These are phyloP conservation scores for Takifugu bimaculatus DNA, from an alignment of 2,113 vertebrate genomes.

Conservation along the genomic window DNA sequence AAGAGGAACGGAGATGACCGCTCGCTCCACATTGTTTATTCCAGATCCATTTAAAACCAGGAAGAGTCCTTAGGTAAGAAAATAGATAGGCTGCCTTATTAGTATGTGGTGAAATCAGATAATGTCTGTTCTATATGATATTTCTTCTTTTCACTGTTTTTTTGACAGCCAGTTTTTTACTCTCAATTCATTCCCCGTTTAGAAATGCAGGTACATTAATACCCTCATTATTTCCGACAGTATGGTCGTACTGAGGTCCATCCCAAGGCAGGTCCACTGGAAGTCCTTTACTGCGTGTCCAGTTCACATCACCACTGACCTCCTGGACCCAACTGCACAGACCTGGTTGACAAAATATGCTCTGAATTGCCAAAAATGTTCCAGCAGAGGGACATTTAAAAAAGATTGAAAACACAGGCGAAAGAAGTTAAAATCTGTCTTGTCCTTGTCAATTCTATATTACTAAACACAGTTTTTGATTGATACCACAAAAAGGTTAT, in stretches of 20 bases:
- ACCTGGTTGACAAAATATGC: slow-evolving; percentile 42
- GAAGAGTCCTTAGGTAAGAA: slow-evolving; percentile 62
- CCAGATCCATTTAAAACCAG: slow-evolving; percentile 67
- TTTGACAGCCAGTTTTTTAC: too few species aligned
- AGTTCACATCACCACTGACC: slow-evolving; percentile 48
- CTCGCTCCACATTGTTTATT: slow-evolving; percentile 39
- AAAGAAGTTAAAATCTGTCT: too few species aligned
- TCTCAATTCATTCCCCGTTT: neutral
- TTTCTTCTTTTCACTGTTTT: too few species aligned
- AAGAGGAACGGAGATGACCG: slow-evolving; percentile 54
- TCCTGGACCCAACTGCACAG: slow-evolving; percentile 72
- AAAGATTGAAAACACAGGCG: too few species aligned
- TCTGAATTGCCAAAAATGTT: too few species aligned
- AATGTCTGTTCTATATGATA: too few species aligned
- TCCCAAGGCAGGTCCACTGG: slow-evolving; percentile 47
- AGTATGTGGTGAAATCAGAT: neutral
- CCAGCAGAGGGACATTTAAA: too few species aligned
- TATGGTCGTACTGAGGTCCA: slow-evolving; percentile 73
- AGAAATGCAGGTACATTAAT: neutral
- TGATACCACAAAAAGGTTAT: too few species aligned
- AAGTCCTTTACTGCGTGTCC: slow-evolving; percentile 59
- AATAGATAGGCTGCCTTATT: neutral
- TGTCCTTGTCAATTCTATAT: too few species aligned
- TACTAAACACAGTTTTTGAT: too few species aligned
- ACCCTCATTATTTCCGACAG: slow-evolving; percentile 67